Evolutionary conservation across 1,140 invertebrate genomes (phyloP).

Genomic region (Tetranychus cinnabarinus): DNA sequence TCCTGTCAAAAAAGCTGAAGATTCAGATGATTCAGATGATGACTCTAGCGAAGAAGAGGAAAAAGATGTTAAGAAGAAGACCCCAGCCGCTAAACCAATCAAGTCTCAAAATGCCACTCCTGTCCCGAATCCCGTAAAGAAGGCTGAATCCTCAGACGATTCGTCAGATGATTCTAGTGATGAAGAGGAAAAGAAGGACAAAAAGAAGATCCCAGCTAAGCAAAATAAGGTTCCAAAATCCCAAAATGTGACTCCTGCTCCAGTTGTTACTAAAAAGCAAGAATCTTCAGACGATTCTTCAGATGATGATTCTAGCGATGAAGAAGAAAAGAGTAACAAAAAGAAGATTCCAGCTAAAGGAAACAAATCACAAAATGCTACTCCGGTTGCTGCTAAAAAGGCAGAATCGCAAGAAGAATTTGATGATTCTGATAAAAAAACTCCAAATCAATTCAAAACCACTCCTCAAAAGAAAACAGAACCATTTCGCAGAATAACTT

Average conservation of each 20-base stretch:
- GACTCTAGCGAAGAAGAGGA: not conserved
- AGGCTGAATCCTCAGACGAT: not conserved
- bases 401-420: not conserved
- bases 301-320: not conserved
- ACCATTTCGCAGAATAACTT: not conserved
- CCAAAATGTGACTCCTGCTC: not conserved
- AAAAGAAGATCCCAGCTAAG: too few species aligned
- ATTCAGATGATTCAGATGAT: not conserved
- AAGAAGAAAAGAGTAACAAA: not conserved
- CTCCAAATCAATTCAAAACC: too few species aligned
- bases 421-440: too few species aligned
- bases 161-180: not conserved
- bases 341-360: not conserved
- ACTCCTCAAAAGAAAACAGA: not conserved
- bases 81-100: not conserved
- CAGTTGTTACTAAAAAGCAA: not conserved
- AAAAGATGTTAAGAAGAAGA: not conserved
- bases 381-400: not conserved
- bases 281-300: not conserved
- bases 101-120: not conserved
- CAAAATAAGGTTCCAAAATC: not conserved
- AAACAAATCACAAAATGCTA: not conserved
- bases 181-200: not conserved
- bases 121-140: not conserved
- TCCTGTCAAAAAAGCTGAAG: not conserved